These are phyloP conservation scores for Papilio elwesi DNA, from an alignment of 2,888 invertebrate genomes.

Conservation along the genomic window DNA sequence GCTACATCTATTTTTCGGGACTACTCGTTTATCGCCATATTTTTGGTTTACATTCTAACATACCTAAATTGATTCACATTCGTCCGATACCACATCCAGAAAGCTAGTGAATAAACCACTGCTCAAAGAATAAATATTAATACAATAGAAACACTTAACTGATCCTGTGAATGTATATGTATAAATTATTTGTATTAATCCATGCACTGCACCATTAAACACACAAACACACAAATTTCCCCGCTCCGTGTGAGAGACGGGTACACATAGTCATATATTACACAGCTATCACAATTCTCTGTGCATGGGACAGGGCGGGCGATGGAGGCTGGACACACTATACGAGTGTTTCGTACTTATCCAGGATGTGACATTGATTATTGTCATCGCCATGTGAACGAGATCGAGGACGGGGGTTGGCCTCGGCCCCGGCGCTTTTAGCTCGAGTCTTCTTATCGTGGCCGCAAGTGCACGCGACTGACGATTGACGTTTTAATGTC, in stretches of 20 bases:
- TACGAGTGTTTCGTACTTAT: slow-evolving; percentile 81
- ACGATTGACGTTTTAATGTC: slow-evolving; percentile 74
- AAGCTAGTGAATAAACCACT: slow-evolving; percentile 37
- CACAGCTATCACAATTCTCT: slow-evolving; percentile 54
- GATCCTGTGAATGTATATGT: slow-evolving; percentile 49
- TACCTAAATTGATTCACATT: slow-evolving; percentile 37
- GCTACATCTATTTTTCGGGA: slow-evolving; percentile 51
- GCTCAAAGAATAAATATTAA: slow-evolving; percentile 43
- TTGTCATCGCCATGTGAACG: slow-evolving; percentile 75
- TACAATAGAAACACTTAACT: slow-evolving; percentile 52
- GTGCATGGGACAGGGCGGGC: slow-evolving; percentile 53
- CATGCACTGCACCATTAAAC: slow-evolving; percentile 56
- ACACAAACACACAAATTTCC: slow-evolving; percentile 44
- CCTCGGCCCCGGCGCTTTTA: slow-evolving; percentile 60
- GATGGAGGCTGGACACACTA: slow-evolving; percentile 51
- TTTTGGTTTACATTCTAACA: slow-evolving; percentile 37
- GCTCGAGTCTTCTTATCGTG: slow-evolving; percentile 76
- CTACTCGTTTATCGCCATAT: slow-evolving; percentile 42
- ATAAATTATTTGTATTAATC: slow-evolving; percentile 48
- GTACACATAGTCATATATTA: slow-evolving; percentile 41
- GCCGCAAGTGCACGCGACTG: slow-evolving; percentile 78
- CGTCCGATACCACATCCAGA: slow-evolving; percentile 28
- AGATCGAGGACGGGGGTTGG: slow-evolving; percentile 64
- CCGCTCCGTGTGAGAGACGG: slow-evolving; percentile 41
- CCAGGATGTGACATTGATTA: slow-evolving; percentile 72